Conservation (phyloP, 2,888 invertebrate genomes). For the Quadroppia sp. region DNA sequence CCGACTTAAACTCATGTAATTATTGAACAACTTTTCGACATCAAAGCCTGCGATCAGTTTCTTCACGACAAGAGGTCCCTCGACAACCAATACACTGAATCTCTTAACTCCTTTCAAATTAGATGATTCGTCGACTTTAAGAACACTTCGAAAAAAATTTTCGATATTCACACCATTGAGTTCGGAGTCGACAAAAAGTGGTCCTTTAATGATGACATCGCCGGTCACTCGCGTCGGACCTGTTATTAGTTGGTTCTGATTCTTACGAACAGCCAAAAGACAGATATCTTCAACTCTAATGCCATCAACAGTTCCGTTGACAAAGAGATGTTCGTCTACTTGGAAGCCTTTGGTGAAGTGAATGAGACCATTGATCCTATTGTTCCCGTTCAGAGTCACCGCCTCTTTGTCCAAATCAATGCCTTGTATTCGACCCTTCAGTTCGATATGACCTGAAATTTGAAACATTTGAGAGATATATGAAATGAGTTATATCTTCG, state of each 20-base stretch:
- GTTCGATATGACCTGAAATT: constrained; percentile 33
- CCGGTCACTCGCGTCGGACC: constrained; percentile 41
- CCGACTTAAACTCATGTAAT: constrained; percentile 44
- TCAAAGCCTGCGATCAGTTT: constrained; percentile 42
- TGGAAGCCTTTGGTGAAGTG: constrained; percentile 38
- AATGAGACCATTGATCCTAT: constrained; percentile 42
- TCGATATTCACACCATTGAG: constrained; percentile 41
- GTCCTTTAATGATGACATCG: constrained; percentile 31
- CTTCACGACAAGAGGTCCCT: constrained; percentile 41
- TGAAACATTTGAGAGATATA: not conserved
- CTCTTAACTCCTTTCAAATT: constrained; percentile 38
- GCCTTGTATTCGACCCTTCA: constrained; percentile 44
- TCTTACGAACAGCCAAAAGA: constrained; percentile 32
- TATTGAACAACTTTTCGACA: constrained; percentile 33
- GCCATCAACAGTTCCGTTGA: constrained; percentile 43
- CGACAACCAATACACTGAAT: constrained; percentile 42
- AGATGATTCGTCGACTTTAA: constrained; percentile 36
- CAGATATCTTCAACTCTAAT: constrained; percentile 42
- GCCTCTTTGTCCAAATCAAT: constrained; percentile 44
- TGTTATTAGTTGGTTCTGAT: constrained; percentile 36
- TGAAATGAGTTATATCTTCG: not conserved
- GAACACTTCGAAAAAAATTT: constrained; percentile 33
- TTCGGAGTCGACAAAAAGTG: constrained; percentile 34
- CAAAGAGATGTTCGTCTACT: constrained; percentile 34
- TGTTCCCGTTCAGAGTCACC: constrained; percentile 38